Evolutionary conservation across 2,797 vertebrate genomes (phyloP), one percentile per base, ranked within the genome.

Genomic region (Thamnophis elegans): DNA sequence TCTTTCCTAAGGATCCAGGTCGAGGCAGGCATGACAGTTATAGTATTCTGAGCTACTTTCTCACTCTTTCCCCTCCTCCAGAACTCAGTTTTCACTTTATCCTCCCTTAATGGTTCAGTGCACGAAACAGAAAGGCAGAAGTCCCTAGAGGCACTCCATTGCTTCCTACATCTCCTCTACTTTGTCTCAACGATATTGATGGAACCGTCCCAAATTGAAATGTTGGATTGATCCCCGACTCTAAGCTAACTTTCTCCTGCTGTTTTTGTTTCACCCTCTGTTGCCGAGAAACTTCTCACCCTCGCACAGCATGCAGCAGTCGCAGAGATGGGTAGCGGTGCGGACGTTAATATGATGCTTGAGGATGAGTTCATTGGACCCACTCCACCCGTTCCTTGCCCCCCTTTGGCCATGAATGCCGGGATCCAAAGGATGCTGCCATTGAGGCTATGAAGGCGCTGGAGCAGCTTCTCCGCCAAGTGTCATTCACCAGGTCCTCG

Each of bases 341-440:
- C 98, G 98, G 25, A 99, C 98, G 18, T 98, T 98, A 95, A 99
- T 98, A 0, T 94, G 98, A 93, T 99, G 98, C 95, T 98, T 98
- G 93, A 99, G 97, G 97, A 99, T 99, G 96, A 99, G 98, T 59
- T 98, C 98, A 0, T 99, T 98, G 73, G 73, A 98, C 99, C 99
- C 98, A 99, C 96, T 99, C 99, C 91, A 99, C 99, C 0, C 99
- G 97, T 95, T 99, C 98, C 97, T 99, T 99, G 93, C 99, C 99
- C 0, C 0, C 99, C 98, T 94, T 99, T 98, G 89, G 99, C 99
- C 99, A 99, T 99, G 97, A 99, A 99, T 0, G 99, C 99, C 0
- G 99, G 99, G 95, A 99, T 99, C 99, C 99, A 99, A 92, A 99
- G 98, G 95, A 99, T 99, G 92, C 99, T 99, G 93, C 98, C 98